These are phyloP conservation scores for Metellina segmentata DNA, from an alignment of 2,888 invertebrate species.

Conservation along the genomic window DNA sequence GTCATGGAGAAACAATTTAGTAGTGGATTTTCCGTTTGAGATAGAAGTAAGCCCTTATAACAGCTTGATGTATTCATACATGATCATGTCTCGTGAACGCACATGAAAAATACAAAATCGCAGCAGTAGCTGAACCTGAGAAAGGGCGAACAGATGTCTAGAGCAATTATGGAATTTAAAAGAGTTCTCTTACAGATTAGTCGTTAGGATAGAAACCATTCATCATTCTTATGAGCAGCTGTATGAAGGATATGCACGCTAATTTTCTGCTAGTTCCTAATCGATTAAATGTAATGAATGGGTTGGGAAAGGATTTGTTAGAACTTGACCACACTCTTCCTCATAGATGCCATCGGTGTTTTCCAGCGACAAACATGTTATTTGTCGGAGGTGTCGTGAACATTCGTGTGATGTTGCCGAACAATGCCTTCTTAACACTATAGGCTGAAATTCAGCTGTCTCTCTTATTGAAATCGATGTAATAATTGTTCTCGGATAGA, in stretches of 20 bases:
- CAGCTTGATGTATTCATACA: background rate
- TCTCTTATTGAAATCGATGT: background rate
- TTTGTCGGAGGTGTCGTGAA: constrained; percentile 1
- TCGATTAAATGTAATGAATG: constrained; percentile 53
- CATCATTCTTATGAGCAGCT: constrained; percentile 68
- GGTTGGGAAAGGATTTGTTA: constrained; percentile 59
- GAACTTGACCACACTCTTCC: constrained; percentile 30
- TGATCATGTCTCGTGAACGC: background rate
- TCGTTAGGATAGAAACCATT: constrained; percentile 48
- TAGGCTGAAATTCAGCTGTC: background rate
- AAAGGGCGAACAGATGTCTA: constrained; percentile 49
- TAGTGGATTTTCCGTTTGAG: constrained; percentile 6
- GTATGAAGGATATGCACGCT: constrained; percentile 72
- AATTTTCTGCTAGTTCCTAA: constrained; percentile 59
- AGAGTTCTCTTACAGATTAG: constrained; percentile 68
- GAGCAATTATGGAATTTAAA: constrained; percentile 71
- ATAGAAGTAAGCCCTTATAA: constrained; percentile 11
- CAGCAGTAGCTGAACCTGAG: constrained; percentile 19
- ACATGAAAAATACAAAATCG: constrained; percentile 17
- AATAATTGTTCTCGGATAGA: no score
- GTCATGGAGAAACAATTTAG: constrained; percentile 32
- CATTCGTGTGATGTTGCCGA: background rate
- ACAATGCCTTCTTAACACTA: background rate
- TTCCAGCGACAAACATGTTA: background rate
- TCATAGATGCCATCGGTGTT: constrained; percentile 10